Percentiles rank a stretch among this genome's conserved stretches.
phyloP scores from a whole-genome alignment of 2,888 invertebrate species.

The Sesamia inferens region DNA sequence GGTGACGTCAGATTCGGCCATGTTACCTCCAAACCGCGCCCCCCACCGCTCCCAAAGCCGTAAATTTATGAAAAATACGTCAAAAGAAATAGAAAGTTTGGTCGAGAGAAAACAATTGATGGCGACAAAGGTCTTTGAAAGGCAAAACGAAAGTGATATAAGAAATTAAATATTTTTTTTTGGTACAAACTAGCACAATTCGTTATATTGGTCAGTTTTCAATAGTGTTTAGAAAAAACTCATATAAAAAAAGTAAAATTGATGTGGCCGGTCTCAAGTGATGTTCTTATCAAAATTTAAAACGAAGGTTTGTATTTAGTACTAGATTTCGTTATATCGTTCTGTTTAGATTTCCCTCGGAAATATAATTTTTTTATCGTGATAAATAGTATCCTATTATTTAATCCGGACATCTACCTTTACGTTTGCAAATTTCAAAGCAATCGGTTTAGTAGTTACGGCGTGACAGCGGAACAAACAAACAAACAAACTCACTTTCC shows the following conservation, averaged over 20 bases:
- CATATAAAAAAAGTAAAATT: not conserved
- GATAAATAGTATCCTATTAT: too few species aligned
- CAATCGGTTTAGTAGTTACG: too few species aligned
- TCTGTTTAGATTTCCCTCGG: too few species aligned
- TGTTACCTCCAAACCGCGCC: slow-evolving; percentile 53
- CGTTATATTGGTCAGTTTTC: not conserved
- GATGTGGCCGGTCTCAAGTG: not conserved
- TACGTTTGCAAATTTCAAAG: too few species aligned
- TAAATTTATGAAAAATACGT: slow-evolving; percentile 47
- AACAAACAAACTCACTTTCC: too few species aligned
- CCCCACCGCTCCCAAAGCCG: slow-evolving; percentile 39
- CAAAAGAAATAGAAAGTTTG: slow-evolving; percentile 17
- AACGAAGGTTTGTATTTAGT: too few species aligned
- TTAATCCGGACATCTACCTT: too few species aligned
- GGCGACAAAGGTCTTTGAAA: slow-evolving; percentile 9
- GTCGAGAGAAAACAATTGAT: slow-evolving; percentile 8
- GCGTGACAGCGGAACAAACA: too few species aligned
- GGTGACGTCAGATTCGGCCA: slow-evolving; percentile 54
- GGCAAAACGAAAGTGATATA: slow-evolving; percentile 1
- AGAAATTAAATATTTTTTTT: not conserved
- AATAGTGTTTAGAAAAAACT: not conserved
- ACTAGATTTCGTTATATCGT: too few species aligned
- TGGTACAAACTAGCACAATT: not conserved
- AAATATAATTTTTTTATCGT: too few species aligned
- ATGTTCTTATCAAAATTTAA: not conserved